Percentiles rank a stretch among this genome's conserved stretches.
These are phyloP conservation scores for Hyles lineata DNA, from an alignment of 2,888 invertebrate species.

Conservation along the genomic window DNA sequence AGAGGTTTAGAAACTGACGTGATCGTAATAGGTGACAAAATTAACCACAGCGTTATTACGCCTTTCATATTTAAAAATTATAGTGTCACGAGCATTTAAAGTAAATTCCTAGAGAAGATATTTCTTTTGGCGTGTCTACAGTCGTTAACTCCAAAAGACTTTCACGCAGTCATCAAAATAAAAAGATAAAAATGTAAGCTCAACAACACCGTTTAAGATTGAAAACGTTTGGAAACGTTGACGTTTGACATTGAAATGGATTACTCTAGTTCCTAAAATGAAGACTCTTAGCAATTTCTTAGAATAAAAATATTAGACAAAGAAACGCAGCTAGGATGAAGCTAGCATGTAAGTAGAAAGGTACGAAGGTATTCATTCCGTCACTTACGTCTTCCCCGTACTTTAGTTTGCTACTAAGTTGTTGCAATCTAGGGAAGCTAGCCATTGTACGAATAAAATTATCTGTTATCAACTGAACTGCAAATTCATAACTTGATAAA, in stretches of 20 bases:
- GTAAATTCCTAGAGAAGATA: no score
- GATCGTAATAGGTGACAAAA: slow-evolving; percentile 19
- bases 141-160: not conserved
- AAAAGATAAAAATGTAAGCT: not conserved
- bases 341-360: not conserved
- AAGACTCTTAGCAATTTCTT: not conserved
- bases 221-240: not conserved
- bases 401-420: slow-evolving; percentile 18
- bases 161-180: not conserved
- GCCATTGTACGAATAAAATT: not conserved
- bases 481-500: not conserved
- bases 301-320: not conserved
- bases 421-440: slow-evolving; percentile 7
- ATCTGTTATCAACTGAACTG: not conserved
- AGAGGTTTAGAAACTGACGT: slow-evolving; percentile 46
- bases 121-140: not conserved
- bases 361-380: slow-evolving; percentile 30
- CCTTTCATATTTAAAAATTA: slow-evolving; percentile 13
- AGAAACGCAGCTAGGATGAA: not conserved
- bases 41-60: not conserved
- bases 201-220: not conserved
- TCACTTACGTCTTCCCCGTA: slow-evolving; percentile 16
- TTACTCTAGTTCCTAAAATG: no score
- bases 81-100: not conserved
- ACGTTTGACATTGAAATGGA: not conserved